phyloP scores from a whole-genome alignment of 2,888 invertebrate species.

The Cotesia congregata region DNA sequence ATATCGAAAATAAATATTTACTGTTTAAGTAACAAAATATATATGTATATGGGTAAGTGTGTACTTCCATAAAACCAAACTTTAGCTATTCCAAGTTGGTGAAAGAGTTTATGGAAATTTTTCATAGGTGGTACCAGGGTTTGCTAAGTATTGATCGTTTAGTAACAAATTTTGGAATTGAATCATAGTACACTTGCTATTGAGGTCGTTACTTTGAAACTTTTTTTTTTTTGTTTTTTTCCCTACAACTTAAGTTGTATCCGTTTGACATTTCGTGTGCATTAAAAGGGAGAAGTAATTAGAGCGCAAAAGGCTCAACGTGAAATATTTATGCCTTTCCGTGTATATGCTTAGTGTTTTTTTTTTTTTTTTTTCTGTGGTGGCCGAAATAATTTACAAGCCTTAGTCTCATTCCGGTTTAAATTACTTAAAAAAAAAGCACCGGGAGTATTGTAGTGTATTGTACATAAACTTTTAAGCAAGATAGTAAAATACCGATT shows the following conservation, averaged over 20 bases:
- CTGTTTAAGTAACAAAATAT: background rate
- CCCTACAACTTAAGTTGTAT: background rate
- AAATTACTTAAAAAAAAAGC: background rate
- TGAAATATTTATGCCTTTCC: constrained; percentile 13
- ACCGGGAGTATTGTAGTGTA: background rate
- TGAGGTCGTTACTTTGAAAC: background rate
- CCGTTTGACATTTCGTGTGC: constrained; percentile 21
- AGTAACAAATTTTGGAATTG: background rate
- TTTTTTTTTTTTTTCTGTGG: constrained; percentile 1
- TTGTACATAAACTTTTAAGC: background rate
- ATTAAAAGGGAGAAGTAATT: constrained; percentile 16
- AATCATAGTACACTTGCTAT: background rate
- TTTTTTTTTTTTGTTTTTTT: background rate
- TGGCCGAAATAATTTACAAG: constrained; percentile 1
- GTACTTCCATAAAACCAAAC: background rate
- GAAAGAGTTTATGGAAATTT: background rate
- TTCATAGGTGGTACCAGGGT: background rate
- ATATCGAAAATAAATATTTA: constrained; percentile 28
- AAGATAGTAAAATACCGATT: constrained; percentile 28
- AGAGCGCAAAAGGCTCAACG: constrained; percentile 20
- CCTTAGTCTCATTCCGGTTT: background rate
- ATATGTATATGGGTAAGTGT: background rate
- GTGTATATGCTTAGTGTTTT: background rate
- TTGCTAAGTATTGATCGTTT: constrained; percentile 3
- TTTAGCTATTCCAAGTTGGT: background rate